Evolutionary conservation across 2,113 vertebrate species (phyloP), one percentile per base, ranked within the genome.

Genomic region (Ailurus styani): DNA sequence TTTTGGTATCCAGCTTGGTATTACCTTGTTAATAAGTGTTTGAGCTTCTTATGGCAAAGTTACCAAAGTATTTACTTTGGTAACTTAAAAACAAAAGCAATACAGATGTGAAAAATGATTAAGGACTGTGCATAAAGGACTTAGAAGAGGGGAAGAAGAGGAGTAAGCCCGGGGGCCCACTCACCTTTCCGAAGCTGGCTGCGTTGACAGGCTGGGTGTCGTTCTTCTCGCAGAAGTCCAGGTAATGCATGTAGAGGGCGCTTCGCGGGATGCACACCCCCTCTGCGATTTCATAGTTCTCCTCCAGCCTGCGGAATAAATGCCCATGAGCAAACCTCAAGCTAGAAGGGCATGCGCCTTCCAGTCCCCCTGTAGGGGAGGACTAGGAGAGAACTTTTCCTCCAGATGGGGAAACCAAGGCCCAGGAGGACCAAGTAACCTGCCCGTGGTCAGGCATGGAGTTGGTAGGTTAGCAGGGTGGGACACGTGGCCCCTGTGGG

Each of bases 221-320:
- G 0, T 99, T 99, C 98, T 99, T 99, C 98, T 99, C 99, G 15
- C 99, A 99, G 99, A 99, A 99, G 98, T 99, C 99, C 98, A 99
- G 98, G 98, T 99, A 99, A 96, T 99, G 99, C 99, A 99, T 99
- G 98, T 99, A 99, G 91, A 99, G 99, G 93, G 99, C 99, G 13
- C 99, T 99, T 87, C 99, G 99, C 29, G 99, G 99, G 78, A 99
- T 99, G 96, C 99, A 99, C 87, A 99, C 99, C 0, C 99, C 99
- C 98, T 99, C 99, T 0, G 99, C 99, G 87, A 99, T 99, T 98
- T 99, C 99, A 18, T 99, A 99, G 98, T 99, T 99, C 98, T 99
- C 99, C 97, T 99, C 99, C 98, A 99, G 98, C 99, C 99, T 99
- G 98, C 12, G 94, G 98, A 98, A 95, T 1, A 98, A 97, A 94